Percentiles rank a stretch among this genome's conserved stretches.
phyloP scores from a whole-genome alignment of 2,888 invertebrate genomes.

The Hermodice carunculata region DNA sequence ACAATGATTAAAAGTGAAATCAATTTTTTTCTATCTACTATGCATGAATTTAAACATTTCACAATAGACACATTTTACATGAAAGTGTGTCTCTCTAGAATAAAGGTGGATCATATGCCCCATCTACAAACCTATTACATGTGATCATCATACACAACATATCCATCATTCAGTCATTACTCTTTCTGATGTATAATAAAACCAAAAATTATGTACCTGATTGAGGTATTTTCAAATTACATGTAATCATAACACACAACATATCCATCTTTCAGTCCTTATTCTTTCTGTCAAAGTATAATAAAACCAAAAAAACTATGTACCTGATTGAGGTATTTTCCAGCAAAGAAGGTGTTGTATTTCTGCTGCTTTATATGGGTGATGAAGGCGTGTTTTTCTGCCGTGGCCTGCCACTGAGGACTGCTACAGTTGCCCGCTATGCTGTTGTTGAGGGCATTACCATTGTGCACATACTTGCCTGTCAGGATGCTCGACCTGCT shows the following conservation, averaged over 20 bases:
- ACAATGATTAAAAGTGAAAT: not conserved
- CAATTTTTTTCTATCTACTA: not conserved
- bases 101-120: no score
- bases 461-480: conserved; percentile 88
- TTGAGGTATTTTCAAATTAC: no score
- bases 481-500: conserved; percentile 89
- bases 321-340: conserved; percentile 93
- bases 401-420: conserved; percentile 76
- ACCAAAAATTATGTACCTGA: not conserved
- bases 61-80: not conserved
- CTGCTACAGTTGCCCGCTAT: conserved; percentile 82
- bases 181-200: no score
- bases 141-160: no score
- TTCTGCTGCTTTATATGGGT: conserved; percentile 76
- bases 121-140: no score
- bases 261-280: not conserved
- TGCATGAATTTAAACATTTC: not conserved
- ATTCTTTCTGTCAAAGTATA: not conserved
- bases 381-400: conserved; percentile 80
- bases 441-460: conserved; percentile 83
- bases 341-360: conserved; percentile 91
- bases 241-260: no score
- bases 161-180: no score
- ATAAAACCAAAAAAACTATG: conserved; percentile 7
- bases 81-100: no score